phyloP scores from a whole-genome alignment of 2,113 vertebrate species.

The Gobiocypris rarus region DNA sequence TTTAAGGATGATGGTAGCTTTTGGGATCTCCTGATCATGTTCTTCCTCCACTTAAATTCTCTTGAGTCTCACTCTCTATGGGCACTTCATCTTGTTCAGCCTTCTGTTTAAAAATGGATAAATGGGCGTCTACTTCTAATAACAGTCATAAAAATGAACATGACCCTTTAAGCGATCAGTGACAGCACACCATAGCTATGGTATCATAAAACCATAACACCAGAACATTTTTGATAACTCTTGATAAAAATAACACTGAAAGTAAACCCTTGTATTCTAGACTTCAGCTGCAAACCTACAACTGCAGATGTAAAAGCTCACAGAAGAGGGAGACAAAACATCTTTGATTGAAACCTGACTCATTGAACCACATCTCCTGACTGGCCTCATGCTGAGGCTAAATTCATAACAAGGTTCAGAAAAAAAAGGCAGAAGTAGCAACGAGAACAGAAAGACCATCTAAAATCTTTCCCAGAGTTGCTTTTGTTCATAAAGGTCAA shows the following conservation, averaged over 20 bases:
- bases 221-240: not conserved
- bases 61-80: not conserved
- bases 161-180: too few species aligned
- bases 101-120: not conserved
- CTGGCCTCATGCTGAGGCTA: not conserved
- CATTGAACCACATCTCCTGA: too few species aligned
- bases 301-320: not conserved
- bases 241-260: not conserved
- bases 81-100: not conserved
- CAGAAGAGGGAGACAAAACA: constrained; percentile 31
- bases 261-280: not conserved
- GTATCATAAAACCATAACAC: too few species aligned
- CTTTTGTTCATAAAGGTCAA: constrained; percentile 10
- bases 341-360: not conserved
- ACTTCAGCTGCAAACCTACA: not conserved
- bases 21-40: not conserved
- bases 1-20: not conserved
- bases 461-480: not conserved
- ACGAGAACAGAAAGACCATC: not conserved
- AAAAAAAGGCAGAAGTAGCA: not conserved
- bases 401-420: not conserved
- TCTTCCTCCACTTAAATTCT: not conserved
- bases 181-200: too few species aligned
- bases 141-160: not conserved
- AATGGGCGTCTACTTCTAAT: not conserved